Evolutionary conservation across 2,797 vertebrate genomes (phyloP).

Genomic region (Periparus ater): DNA sequence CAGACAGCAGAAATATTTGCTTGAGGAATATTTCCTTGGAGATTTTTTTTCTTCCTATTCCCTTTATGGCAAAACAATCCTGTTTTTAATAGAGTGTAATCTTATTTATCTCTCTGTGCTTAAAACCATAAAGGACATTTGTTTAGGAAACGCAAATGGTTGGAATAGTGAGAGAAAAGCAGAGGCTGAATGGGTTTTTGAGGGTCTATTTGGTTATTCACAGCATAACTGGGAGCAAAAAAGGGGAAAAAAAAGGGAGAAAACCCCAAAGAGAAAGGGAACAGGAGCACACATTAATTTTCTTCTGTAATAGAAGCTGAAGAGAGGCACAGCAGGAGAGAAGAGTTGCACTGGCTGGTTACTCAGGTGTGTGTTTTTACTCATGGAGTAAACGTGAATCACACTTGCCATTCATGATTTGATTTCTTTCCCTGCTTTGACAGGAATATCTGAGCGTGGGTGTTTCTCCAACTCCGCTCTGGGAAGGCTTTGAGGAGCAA

Average conservation of each 20-base stretch:
- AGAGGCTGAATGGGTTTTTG: neutral
- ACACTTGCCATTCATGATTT: neutral
- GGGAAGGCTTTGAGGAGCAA: neutral
- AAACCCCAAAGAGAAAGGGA: neutral
- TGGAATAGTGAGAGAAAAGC: neutral
- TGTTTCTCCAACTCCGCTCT: neutral
- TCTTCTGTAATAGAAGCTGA: neutral
- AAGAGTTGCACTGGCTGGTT: neutral
- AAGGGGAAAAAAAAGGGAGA: rapidly evolving
- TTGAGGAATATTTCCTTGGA: neutral
- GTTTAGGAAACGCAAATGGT: neutral
- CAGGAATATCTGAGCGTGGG: neutral
- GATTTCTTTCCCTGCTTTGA: neutral
- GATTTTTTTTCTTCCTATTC: neutral
- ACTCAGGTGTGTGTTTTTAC: neutral
- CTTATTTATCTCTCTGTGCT: neutral
- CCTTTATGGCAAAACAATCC: neutral
- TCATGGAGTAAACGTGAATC: neutral
- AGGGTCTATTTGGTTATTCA: neutral
- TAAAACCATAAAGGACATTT: neutral
- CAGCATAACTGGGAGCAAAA: neutral
- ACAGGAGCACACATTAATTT: rapidly evolving
- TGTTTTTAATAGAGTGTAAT: neutral
- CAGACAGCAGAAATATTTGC: neutral
- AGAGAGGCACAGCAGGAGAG: neutral